Conservation (phyloP, 2,888 invertebrate species). For the Monopis laevigella region DNA sequence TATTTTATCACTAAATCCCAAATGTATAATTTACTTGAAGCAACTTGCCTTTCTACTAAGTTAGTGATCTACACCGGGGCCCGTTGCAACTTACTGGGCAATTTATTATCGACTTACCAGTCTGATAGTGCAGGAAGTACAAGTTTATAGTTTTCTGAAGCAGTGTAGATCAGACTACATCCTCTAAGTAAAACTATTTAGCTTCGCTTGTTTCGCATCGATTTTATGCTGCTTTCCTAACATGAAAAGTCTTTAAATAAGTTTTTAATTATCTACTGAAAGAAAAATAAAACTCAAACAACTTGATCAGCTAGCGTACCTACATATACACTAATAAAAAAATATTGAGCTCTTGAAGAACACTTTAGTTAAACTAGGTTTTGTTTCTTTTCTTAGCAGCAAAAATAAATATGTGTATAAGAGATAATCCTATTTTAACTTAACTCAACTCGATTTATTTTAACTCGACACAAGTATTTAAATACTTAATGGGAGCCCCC, state of each 20-base stretch:
- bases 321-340: no score
- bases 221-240: neutral
- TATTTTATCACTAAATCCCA: no score
- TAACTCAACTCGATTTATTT: no score
- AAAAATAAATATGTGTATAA: no score
- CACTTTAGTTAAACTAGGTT: no score
- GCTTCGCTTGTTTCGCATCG: neutral
- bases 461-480: no score
- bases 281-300: neutral
- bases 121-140: slow-evolving; percentile 29
- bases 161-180: neutral
- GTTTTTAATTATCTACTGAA: neutral
- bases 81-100: slow-evolving; percentile 28
- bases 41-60: neutral
- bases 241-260: neutral
- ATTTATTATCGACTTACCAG: slow-evolving; percentile 45
- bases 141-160: slow-evolving; percentile 23
- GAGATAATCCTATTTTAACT: no score
- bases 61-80: neutral
- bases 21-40: no score
- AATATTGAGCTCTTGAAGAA: no score
- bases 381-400: no score
- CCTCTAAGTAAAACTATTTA: neutral
- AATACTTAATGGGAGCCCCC: no score
- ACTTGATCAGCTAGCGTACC: no score